These are phyloP conservation scores for Cheilosia grossa DNA, from an alignment of 2,888 invertebrate genomes.

Conservation along the genomic window DNA sequence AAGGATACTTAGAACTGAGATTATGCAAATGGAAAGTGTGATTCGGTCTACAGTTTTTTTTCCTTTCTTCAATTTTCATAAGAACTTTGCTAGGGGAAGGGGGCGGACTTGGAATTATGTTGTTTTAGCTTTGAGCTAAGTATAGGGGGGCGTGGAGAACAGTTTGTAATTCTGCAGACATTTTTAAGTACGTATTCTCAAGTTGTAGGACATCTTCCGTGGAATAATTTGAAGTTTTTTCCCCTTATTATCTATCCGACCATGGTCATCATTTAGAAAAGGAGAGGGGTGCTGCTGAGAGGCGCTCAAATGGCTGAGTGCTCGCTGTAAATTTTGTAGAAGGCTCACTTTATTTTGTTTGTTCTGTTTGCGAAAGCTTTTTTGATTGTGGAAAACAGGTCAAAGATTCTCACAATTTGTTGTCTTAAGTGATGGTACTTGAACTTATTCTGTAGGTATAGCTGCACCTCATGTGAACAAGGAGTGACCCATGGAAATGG, in stretches of 20 bases:
- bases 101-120: constrained; percentile 31
- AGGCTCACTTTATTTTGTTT: constrained; percentile 38
- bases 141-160: constrained; percentile 18
- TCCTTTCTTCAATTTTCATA: constrained; percentile 64
- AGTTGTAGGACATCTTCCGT: constrained; percentile 55
- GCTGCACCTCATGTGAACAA: neutral
- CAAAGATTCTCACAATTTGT: constrained; percentile 4
- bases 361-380: constrained; percentile 11
- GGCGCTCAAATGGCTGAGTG: constrained; percentile 33
- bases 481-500: neutral
- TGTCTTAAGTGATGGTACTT: neutral
- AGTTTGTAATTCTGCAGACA: constrained; percentile 66
- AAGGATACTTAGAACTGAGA: constrained; percentile 69
- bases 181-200: constrained; percentile 61
- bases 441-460: neutral
- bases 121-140: constrained; percentile 50
- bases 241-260: constrained; percentile 5
- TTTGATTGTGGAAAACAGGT: constrained; percentile 28
- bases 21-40: constrained; percentile 72
- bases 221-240: constrained; percentile 41
- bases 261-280: constrained; percentile 57
- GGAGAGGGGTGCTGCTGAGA: neutral
- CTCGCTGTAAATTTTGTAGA: constrained; percentile 2
- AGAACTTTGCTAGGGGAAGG: constrained; percentile 29
- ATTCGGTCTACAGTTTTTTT: constrained; percentile 40